Conservation (phyloP, 2,888 invertebrate genomes). For the Allophyes oxyacanthae region DNA sequence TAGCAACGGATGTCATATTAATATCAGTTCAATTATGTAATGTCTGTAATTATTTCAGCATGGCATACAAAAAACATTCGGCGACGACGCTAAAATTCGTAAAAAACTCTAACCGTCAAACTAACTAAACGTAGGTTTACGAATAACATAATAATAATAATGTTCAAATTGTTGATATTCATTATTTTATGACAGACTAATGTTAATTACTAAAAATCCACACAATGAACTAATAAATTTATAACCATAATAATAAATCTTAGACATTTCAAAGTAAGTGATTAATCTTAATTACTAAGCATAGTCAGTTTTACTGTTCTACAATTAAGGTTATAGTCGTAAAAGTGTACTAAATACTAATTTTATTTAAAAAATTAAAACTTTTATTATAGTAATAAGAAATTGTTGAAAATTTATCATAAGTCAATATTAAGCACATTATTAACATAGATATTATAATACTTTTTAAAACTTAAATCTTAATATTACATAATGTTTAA, state of each 20-base stretch:
- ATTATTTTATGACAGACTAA: conserved; percentile 23
- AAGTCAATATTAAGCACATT: too few species aligned
- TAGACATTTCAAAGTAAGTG: too few species aligned
- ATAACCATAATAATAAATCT: not conserved
- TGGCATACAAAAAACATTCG: conserved; percentile 31
- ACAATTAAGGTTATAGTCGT: too few species aligned
- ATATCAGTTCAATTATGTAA: conserved; percentile 68
- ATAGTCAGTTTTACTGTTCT: too few species aligned
- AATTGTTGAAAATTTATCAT: too few species aligned
- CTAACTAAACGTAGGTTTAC: conserved; percentile 25
- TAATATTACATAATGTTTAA: too few species aligned
- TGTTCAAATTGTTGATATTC: conserved; percentile 27
- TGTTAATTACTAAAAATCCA: not conserved
- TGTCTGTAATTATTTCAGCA: conserved; percentile 52
- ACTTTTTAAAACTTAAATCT: too few species aligned
- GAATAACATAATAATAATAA: conserved; percentile 15
- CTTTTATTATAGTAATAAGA: too few species aligned
- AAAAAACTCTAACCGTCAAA: conserved; percentile 30
- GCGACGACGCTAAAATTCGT: conserved; percentile 5
- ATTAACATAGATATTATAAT: too few species aligned
- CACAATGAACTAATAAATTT: not conserved
- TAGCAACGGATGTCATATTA: conserved; percentile 76
- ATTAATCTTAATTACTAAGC: too few species aligned
- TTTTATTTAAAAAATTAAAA: too few species aligned
- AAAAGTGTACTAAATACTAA: too few species aligned